Evolutionary conservation across 2,888 invertebrate genomes (phyloP).

Genomic region (Rhamnusium bicolor): DNA sequence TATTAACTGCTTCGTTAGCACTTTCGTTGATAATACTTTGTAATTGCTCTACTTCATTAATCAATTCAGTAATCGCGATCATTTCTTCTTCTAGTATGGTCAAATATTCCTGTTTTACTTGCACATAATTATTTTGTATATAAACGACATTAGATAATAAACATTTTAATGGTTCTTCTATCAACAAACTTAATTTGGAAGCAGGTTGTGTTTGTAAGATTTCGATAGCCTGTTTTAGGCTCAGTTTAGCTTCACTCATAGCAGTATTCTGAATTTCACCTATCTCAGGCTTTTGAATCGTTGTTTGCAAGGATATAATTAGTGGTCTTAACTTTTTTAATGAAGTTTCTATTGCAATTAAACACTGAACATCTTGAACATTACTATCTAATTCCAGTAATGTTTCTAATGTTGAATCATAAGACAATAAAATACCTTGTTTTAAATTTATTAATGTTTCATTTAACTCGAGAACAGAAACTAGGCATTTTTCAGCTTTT

Average conservation of each 20-base stretch:
- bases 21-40: conserved; percentile 35
- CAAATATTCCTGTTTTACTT: neutral
- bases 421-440: conserved; percentile 27
- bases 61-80: neutral
- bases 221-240: conserved; percentile 46
- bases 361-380: conserved; percentile 34
- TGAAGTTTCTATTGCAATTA: conserved; percentile 40
- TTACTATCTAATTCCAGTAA: conserved; percentile 23
- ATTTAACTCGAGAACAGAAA: conserved; percentile 51
- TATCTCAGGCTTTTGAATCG: conserved; percentile 51
- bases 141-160: conserved; percentile 53
- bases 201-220: conserved; percentile 34
- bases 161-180: conserved; percentile 54
- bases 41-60: conserved; percentile 20
- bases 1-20: conserved; percentile 40
- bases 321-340: conserved; percentile 48
- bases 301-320: conserved; percentile 44
- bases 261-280: conserved; percentile 44
- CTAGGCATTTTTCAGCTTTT: conserved; percentile 42
- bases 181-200: conserved; percentile 22
- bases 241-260: conserved; percentile 43
- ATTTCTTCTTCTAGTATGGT: neutral
- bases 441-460: conserved; percentile 47
- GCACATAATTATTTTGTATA: conserved; percentile 43
- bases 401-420: conserved; percentile 12